Percentiles rank a stretch among this genome's conserved stretches.
Conservation (phyloP, 2,797 vertebrate species). For the Sparidentex hasta region DNA sequence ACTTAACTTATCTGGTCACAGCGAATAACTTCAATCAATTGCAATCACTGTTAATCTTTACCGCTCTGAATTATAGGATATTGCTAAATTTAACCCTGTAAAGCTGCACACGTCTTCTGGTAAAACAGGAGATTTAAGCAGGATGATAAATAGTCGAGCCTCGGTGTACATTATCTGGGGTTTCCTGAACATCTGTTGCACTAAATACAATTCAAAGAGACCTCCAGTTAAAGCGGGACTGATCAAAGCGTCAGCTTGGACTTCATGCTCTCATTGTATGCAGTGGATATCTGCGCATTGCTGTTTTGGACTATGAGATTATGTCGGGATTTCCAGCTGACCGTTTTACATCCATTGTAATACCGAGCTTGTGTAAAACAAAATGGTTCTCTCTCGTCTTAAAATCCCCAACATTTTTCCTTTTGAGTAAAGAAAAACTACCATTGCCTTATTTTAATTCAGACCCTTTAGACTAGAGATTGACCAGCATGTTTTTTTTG, state of each 20-base stretch:
- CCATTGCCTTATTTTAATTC: neutral
- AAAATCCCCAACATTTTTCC: neutral
- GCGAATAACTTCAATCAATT: too few species aligned
- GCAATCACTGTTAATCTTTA: neutral
- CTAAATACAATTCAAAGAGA: constrained; percentile 41
- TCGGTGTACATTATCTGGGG: constrained; percentile 22
- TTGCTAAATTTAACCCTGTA: neutral
- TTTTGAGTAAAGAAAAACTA: neutral
- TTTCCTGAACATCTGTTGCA: constrained; percentile 71
- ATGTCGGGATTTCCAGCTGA: constrained; percentile 10
- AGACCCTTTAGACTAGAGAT: neutral
- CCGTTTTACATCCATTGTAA: neutral
- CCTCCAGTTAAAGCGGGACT: constrained; percentile 27
- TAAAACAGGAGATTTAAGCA: constrained; percentile 20
- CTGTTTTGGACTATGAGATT: constrained; percentile 1
- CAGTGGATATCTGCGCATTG: neutral
- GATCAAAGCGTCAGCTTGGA: constrained; percentile 37
- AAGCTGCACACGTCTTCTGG: neutral
- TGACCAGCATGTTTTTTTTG: too few species aligned
- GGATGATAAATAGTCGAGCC: constrained; percentile 15
- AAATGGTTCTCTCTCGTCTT: neutral
- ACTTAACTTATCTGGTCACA: neutral
- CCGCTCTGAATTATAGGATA: neutral
- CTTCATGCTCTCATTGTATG: constrained; percentile 31
- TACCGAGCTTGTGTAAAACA: constrained; percentile 7